These are phyloP conservation scores for Agonum fuliginosum DNA, from an alignment of 2,888 invertebrate genomes.

Conservation along the genomic window DNA sequence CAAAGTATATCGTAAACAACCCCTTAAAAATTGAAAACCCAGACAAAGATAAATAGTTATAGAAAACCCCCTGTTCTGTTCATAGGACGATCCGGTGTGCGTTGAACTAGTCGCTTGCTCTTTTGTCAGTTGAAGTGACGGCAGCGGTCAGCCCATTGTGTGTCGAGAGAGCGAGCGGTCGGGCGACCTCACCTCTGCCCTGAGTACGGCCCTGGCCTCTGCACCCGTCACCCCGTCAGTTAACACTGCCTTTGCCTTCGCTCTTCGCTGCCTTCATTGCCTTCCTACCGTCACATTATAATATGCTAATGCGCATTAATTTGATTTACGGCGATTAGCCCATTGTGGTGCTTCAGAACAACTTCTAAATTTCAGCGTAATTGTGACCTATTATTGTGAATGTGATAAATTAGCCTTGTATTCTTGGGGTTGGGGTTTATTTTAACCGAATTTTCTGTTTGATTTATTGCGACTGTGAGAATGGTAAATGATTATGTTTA, in stretches of 20 bases:
- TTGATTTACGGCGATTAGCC: slow-evolving; percentile 58
- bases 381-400: slow-evolving; percentile 55
- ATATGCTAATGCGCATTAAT: slow-evolving; percentile 58
- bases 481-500: neutral
- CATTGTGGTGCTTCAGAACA: slow-evolving; percentile 48
- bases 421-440: slow-evolving; percentile 40
- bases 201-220: slow-evolving; percentile 21
- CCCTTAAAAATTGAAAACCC: neutral
- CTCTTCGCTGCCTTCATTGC: neutral
- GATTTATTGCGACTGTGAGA: slow-evolving; percentile 12
- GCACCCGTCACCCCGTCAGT: slow-evolving; percentile 32
- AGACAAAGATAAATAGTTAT: neutral
- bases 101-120: slow-evolving; percentile 37
- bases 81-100: neutral
- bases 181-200: slow-evolving; percentile 32
- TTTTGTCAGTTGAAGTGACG: slow-evolving; percentile 57
- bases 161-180: slow-evolving; percentile 29
- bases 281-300: slow-evolving; percentile 33
- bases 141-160: slow-evolving; percentile 45
- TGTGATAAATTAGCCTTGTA: slow-evolving; percentile 48
- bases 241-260: neutral
- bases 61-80: neutral
- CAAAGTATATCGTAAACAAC: neutral
- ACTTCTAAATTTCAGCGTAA: slow-evolving; percentile 58
- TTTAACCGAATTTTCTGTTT: slow-evolving; percentile 37